These are phyloP conservation scores for Stomorhina lunata DNA, from an alignment of 2,888 invertebrate species.

Conservation along the genomic window DNA sequence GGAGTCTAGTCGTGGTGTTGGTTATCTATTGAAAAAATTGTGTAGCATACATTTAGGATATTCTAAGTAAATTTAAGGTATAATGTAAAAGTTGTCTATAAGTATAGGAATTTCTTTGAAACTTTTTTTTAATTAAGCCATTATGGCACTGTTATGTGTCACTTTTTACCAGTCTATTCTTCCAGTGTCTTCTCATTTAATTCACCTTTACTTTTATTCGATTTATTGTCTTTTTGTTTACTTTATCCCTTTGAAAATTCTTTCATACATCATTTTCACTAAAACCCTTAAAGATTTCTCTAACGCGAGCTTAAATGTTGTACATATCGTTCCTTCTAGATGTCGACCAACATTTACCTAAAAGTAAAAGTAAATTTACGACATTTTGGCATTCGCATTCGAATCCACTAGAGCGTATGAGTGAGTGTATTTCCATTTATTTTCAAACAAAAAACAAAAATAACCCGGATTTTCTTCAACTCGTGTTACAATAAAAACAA, in stretches of 20 bases:
- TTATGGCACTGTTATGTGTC: too few species aligned
- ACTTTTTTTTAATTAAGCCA: too few species aligned
- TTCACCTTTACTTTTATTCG: neutral
- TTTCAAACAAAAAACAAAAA: slow-evolving; percentile 1
- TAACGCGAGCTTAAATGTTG: neutral
- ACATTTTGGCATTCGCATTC: slow-evolving; percentile 9
- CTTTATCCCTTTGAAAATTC: neutral
- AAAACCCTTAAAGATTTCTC: neutral
- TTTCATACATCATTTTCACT: neutral
- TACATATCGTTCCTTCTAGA: neutral
- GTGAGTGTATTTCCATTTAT: slow-evolving; percentile 30
- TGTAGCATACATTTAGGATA: too few species aligned
- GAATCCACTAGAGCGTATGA: slow-evolving; percentile 54
- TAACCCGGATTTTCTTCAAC: neutral
- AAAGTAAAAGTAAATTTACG: neutral
- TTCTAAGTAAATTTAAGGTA: too few species aligned
- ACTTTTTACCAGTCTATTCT: neutral
- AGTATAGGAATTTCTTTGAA: too few species aligned
- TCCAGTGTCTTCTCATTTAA: neutral
- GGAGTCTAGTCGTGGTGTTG: too few species aligned
- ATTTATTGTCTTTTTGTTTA: neutral
- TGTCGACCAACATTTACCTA: neutral
- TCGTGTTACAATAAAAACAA: slow-evolving; percentile 3
- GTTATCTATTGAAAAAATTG: too few species aligned
- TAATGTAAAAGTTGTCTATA: too few species aligned